phyloP scores from a whole-genome alignment of 2,113 vertebrate genomes.

The Chaetura pelagica region DNA sequence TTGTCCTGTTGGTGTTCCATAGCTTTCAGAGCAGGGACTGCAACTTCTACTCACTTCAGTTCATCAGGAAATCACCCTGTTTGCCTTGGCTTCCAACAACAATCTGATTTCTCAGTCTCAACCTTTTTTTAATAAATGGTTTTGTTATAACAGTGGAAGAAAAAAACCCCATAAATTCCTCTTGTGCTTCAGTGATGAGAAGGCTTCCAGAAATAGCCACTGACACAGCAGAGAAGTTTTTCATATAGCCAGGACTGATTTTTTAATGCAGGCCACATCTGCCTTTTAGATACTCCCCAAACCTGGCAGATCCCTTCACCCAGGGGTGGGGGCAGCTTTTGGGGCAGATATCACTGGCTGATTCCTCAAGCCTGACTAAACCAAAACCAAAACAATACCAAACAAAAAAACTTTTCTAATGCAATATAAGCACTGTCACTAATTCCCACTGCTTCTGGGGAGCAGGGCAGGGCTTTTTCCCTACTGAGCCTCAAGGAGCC shows the following conservation, averaged over 20 bases:
- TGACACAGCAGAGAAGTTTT: no score
- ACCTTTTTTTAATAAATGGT: background rate
- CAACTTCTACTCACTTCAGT: background rate
- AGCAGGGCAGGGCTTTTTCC: background rate
- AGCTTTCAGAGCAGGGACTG: background rate
- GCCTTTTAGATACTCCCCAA: background rate
- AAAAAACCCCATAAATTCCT: background rate
- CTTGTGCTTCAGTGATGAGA: background rate
- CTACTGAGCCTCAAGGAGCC: no score
- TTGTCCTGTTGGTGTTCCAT: background rate
- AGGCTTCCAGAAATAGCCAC: background rate
- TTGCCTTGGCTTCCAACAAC: background rate
- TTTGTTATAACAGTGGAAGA: background rate
- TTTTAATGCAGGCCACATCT: background rate
- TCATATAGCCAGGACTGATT: background rate
- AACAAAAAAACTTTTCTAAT: background rate
- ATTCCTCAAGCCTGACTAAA: background rate
- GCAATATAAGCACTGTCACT: background rate
- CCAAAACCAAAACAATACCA: no score
- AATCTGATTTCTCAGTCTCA: background rate
- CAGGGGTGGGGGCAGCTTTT: background rate
- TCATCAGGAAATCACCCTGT: background rate
- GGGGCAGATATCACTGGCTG: background rate
- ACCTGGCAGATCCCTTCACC: background rate
- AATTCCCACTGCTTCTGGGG: background rate